phyloP scores from a whole-genome alignment of 2,888 invertebrate genomes.

The Platycheirus albimanus region DNA sequence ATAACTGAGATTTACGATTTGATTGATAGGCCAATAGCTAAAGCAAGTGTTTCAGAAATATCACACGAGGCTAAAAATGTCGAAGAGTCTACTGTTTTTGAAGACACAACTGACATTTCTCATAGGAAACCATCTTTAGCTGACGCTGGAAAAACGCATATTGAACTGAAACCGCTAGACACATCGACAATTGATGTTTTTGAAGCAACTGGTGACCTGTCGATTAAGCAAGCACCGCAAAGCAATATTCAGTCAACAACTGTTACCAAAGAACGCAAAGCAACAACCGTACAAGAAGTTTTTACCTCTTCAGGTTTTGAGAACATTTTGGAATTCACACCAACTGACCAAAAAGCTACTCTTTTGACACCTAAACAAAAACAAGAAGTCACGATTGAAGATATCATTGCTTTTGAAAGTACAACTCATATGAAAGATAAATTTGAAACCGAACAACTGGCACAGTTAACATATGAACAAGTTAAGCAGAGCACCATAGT shows the following conservation, averaged over 20 bases:
- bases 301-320: constrained; percentile 72
- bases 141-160: constrained; percentile 27
- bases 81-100: constrained; percentile 75
- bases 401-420: constrained; percentile 76
- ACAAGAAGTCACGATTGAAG: constrained; percentile 75
- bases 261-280: constrained; percentile 75
- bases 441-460: constrained; percentile 13
- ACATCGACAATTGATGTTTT: constrained; percentile 76
- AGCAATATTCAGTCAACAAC: constrained; percentile 56
- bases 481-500: constrained; percentile 71
- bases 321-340: constrained; percentile 48
- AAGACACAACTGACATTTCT: constrained; percentile 72
- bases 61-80: constrained; percentile 76
- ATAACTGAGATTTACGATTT: constrained; percentile 78
- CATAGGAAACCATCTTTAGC: constrained; percentile 39
- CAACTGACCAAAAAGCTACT: constrained; percentile 56
- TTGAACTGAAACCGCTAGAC: constrained; percentile 73
- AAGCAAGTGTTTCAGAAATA: constrained; percentile 73
- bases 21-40: constrained; percentile 65
- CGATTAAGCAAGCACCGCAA: constrained; percentile 75
- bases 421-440: constrained; percentile 62
- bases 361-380: constrained; percentile 24
- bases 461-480: constrained; percentile 62
- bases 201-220: constrained; percentile 77
- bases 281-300: constrained; percentile 77